A percentile compares a stretch with the other conserved stretches of the same genome.
phyloP scores from a whole-genome alignment of 2,113 vertebrate species.

The Bufo bufo region DNA sequence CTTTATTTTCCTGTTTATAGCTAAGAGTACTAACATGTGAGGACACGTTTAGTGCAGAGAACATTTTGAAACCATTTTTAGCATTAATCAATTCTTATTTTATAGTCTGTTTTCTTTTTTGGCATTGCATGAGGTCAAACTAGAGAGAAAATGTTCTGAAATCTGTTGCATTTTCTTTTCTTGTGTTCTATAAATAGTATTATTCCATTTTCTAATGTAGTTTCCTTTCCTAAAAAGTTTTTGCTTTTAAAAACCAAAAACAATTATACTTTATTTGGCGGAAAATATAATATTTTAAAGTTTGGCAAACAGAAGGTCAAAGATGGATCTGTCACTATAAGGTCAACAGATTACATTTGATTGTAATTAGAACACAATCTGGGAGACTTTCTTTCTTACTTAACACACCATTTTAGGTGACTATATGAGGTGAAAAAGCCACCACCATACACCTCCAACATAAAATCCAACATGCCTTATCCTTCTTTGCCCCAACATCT shows the following conservation, averaged over 20 bases:
- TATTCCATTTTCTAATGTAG: constrained; percentile 36
- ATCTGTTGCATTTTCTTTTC: constrained; percentile 40
- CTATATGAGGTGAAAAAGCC: too few species aligned
- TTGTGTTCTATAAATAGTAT: constrained; percentile 38
- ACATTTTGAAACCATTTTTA: neutral
- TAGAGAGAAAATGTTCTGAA: constrained; percentile 41
- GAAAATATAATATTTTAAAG: neutral
- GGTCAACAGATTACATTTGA: too few species aligned
- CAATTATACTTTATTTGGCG: neutral
- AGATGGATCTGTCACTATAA: neutral
- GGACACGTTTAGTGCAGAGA: neutral
- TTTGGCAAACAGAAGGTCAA: neutral
- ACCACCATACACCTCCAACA: too few species aligned
- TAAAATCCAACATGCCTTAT: too few species aligned
- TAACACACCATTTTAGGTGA: too few species aligned
- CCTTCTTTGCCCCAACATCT: too few species aligned
- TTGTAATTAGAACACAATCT: too few species aligned
- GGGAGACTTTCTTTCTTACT: too few species aligned
- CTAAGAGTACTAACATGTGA: constrained; percentile 24
- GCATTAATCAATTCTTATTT: constrained; percentile 16
- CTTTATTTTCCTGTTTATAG: constrained; percentile 3
- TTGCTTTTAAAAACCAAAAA: neutral
- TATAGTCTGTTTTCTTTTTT: constrained; percentile 31
- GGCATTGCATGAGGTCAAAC: constrained; percentile 16
- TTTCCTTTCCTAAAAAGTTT: constrained; percentile 12